Evolutionary conservation across 2,888 invertebrate genomes (phyloP), one percentile per base, ranked within the genome.

Genomic region (Mallateleia sp.): DNA sequence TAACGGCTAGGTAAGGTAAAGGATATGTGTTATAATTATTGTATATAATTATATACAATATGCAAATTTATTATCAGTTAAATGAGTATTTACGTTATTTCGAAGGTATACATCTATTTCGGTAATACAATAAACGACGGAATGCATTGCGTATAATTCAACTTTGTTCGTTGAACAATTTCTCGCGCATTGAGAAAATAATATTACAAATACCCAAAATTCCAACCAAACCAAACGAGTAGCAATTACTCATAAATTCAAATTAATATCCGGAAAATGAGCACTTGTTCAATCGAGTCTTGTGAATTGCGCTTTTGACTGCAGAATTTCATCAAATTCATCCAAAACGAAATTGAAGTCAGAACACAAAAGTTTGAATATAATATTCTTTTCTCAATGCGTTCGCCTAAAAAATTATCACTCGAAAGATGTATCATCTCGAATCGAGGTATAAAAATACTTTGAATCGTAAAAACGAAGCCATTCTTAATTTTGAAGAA

Each of bases 41-140:
- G 93, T 91, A 94, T 94, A 91, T 42, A 71, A 91, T 93, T 93
- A 93, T 93, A 93, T 93, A 93, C 94, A 93, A 93, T 93, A 94
- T 92, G 91, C 91, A 92, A 93, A 91, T 83, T 66, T 62, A 52
- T 80, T 80, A 83, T 88, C 85, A 88, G 85, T 91, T 88, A 91
- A 90, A 89, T 90, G 87, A 24, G 78, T 92, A 91, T 90, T 90
- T 89, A 90, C 87, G 89, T 90, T 92, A 89, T 88, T 88, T 88
- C 89, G 86, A 89, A 91, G 88, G 91, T 91, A 88, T 90, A 88
- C 85, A 88, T 87, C 86, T 91, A 91, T 81, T 82, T 91, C 80
- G 84, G 90, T 89, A 89, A 87, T 90, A 90, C 85, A 90, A 87
- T 89, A 91, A 81, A 91, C 88, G 91, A 89, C 89, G 88, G 88